Percentiles rank a stretch among this genome's conserved stretches.
Evolutionary conservation across 2,888 invertebrate species (phyloP).

Genomic region (Leptopilina syphax): DNA sequence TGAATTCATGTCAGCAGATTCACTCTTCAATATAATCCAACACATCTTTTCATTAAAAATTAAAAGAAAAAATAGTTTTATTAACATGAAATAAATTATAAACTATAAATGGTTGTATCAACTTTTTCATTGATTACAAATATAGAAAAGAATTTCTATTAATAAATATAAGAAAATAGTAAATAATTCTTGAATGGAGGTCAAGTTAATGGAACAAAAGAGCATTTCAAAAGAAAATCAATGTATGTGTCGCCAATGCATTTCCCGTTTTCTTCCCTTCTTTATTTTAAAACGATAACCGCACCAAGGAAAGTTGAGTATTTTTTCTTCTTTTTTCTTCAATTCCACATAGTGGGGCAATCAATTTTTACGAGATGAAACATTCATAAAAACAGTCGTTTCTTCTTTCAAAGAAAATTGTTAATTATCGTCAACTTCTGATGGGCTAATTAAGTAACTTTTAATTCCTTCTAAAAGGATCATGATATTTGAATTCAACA

Average conservation of each 20-base stretch:
- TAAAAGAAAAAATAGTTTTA: too few relatives aligned
- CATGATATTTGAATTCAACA: not conserved
- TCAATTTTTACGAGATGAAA: slow-evolving; percentile 11
- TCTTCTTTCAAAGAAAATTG: not conserved
- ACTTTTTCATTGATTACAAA: too few relatives aligned
- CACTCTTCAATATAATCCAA: too few relatives aligned
- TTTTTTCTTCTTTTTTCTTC: not conserved
- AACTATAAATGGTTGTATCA: too few relatives aligned
- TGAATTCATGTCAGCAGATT: not conserved
- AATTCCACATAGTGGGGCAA: not conserved
- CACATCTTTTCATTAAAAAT: too few relatives aligned
- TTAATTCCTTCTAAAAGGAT: not conserved
- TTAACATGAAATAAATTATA: too few relatives aligned
- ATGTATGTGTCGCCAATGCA: slow-evolving; percentile 1
- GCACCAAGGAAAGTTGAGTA: not conserved
- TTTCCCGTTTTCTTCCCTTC: not conserved
- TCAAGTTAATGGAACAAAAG: slow-evolving; percentile 20
- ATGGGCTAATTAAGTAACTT: not conserved
- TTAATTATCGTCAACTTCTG: slow-evolving; percentile 22
- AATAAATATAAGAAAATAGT: not conserved
- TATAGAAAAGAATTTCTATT: too few relatives aligned
- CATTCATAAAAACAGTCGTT: not conserved
- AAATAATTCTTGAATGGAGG: not conserved
- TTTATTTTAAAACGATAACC: slow-evolving; percentile 9
- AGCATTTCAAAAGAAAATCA: slow-evolving; percentile 21